Evolutionary conservation across 2,888 invertebrate species (phyloP).

Genomic region (Drosophila silvestris): DNA sequence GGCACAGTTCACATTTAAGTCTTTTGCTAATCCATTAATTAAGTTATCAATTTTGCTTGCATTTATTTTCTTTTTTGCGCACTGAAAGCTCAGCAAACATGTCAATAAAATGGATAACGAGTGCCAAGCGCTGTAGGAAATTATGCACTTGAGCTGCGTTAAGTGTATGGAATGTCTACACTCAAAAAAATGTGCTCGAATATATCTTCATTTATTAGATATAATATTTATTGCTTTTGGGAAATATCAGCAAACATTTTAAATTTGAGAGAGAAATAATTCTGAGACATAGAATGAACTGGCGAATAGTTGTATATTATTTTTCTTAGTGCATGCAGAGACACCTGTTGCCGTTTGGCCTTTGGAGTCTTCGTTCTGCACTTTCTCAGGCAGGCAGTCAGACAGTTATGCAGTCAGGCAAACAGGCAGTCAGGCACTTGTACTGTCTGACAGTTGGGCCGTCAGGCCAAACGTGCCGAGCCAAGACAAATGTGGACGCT

Average conservation of each 20-base stretch:
- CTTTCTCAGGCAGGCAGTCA: constrained; percentile 21
- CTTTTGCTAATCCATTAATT: constrained; percentile 33
- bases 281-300: neutral
- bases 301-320: neutral
- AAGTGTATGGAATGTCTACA: constrained; percentile 11
- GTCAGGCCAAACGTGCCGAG: constrained; percentile 32
- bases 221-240: neutral
- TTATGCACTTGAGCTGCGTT: constrained; percentile 33
- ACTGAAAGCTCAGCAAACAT: constrained; percentile 36
- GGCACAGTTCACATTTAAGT: constrained; percentile 4
- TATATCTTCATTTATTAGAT: neutral
- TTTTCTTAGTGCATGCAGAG: neutral
- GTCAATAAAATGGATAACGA: constrained; percentile 48
- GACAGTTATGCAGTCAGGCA: constrained; percentile 2
- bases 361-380: constrained; percentile 20
- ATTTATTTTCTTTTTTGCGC: constrained; percentile 4
- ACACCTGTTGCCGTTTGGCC: constrained; percentile 45
- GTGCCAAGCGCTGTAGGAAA: constrained; percentile 12
- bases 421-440: neutral
- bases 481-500: constrained; percentile 55
- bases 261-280: neutral
- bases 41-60: constrained; percentile 34
- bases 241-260: neutral
- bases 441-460: neutral
- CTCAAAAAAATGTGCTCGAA: neutral